Percentiles rank a stretch among this genome's conserved stretches.
Evolutionary conservation across 2,113 vertebrate genomes (phyloP).

Genomic region (Leiothrix lutea): DNA sequence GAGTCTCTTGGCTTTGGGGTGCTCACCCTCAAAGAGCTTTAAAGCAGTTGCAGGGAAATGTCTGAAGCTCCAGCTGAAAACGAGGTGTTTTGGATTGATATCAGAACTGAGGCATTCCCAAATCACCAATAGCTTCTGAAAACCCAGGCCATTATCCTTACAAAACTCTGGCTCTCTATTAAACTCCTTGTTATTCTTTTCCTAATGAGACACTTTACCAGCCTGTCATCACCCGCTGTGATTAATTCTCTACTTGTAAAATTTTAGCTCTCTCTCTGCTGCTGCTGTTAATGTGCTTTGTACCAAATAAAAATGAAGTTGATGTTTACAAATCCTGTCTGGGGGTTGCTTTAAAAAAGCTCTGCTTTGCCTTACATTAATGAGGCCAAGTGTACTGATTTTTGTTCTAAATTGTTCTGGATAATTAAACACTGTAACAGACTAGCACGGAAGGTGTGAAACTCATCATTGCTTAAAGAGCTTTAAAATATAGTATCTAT

Average conservation of each 20-base stretch:
- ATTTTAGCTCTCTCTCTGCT: slow-evolving; percentile 54
- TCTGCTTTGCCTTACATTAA: slow-evolving; percentile 29
- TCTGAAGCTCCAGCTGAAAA: background rate
- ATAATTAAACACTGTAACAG: slow-evolving; percentile 42
- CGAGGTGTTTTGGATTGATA: background rate
- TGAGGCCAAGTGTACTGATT: slow-evolving; percentile 27
- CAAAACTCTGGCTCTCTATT: slow-evolving; percentile 45
- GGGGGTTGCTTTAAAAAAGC: slow-evolving; percentile 41
- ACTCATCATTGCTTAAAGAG: background rate
- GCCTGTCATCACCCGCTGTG: slow-evolving; percentile 66
- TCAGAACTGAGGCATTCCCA: slow-evolving; percentile 10
- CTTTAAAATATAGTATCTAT: background rate
- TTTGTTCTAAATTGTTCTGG: slow-evolving; percentile 26
- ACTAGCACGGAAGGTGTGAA: background rate
- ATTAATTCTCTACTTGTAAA: slow-evolving; percentile 70
- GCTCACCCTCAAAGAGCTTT: background rate
- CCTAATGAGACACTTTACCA: slow-evolving; percentile 66
- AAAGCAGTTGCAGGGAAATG: background rate
- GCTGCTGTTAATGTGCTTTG: slow-evolving; percentile 57
- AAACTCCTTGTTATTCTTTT: slow-evolving; percentile 67
- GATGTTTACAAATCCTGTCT: slow-evolving; percentile 60
- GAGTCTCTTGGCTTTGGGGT: background rate
- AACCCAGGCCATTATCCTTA: slow-evolving; percentile 20
- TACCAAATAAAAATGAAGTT: slow-evolving; percentile 63
- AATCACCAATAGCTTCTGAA: slow-evolving; percentile 3